Evolutionary conservation across 2,888 invertebrate species (phyloP).

Genomic region (Cabera pusaria): DNA sequence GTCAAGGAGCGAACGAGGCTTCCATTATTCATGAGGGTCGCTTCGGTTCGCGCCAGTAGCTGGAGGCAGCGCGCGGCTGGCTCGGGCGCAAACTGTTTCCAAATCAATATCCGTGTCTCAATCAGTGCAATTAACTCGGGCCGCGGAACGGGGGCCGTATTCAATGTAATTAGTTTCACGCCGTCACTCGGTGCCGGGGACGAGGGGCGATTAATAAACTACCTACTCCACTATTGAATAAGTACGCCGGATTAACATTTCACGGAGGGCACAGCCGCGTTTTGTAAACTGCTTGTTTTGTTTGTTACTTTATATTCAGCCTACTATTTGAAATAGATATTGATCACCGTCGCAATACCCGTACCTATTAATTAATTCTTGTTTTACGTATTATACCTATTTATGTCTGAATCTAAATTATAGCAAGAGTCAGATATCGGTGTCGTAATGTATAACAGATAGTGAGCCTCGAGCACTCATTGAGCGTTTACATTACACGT

Average conservation of each 20-base stretch:
- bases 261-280: slow-evolving; percentile 38
- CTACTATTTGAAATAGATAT: slow-evolving; percentile 17
- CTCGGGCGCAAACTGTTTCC: slow-evolving; percentile 65
- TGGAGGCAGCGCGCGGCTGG: slow-evolving; percentile 12
- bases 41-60: slow-evolving; percentile 30
- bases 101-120: slow-evolving; percentile 82
- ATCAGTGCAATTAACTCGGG: slow-evolving; percentile 78
- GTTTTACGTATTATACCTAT: slow-evolving; percentile 5
- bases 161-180: slow-evolving; percentile 75
- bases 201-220: slow-evolving; percentile 63
- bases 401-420: slow-evolving; percentile 25
- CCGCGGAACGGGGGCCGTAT: slow-evolving; percentile 59
- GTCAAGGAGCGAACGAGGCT: slow-evolving; percentile 75
- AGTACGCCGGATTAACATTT: slow-evolving; percentile 45
- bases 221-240: slow-evolving; percentile 35
- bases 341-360: slow-evolving; percentile 3
- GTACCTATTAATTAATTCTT: slow-evolving; percentile 15
- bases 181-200: slow-evolving; percentile 45
- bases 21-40: slow-evolving; percentile 79
- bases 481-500: slow-evolving; percentile 43
- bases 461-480: slow-evolving; percentile 38
- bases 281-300: slow-evolving; percentile 28
- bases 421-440: slow-evolving; percentile 41
- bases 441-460: slow-evolving; percentile 49
- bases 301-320: slow-evolving; percentile 24